Base-by-base conservation (phyloP, 2,113 vertebrate species). In the Furnarius figulus region DNA sequence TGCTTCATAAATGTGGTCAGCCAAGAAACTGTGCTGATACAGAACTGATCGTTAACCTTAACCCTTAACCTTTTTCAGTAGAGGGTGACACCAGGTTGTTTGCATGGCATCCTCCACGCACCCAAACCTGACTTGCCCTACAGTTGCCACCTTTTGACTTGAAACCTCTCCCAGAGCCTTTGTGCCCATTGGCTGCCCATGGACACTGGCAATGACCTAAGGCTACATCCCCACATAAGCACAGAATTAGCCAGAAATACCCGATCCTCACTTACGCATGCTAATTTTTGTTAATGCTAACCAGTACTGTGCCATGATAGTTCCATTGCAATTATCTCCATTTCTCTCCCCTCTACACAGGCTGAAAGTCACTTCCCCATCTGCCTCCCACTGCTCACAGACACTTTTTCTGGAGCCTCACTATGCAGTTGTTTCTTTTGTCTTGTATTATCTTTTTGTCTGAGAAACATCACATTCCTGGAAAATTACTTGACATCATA, bases 181-280 rank as follows among this genome's bases (percentile, higher is more conserved):
- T 14, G 13, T 35, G 39, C 13, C 44, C 21, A 16, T 17, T 0
- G 0, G 58, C 9, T 72, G 12, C 33, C 37, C 44, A 5, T 3
- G 31, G 49, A 33, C 40, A 62, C 4, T n/a, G n/a, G 56, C 33
- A 68, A 72, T 71, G 52, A 61, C 58, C 25, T 52, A 74, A 63
- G 22, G 28, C 27, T 67, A 23, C 8, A 8, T n/a, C 37, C 27
- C 27, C 14, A 35, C 10, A 19, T 0, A 5, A 81, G 30, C 22
- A 44, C 14, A 66, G 31, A 72, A 67, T 68, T 72, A 90, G 16
- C 8, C 37, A 73, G 37, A 24, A 63, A 53, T 27, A 71, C 4
- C 12, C 14, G 14, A 13, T 46, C 39, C 24, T 35, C 27, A 50
- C 31, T 50, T 80, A 49, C 28, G 17, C 22, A 49, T 2, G 8